These are phyloP conservation scores for Brachionus angularis DNA, from an alignment of 1,140 invertebrate species.

Conservation along the genomic window DNA sequence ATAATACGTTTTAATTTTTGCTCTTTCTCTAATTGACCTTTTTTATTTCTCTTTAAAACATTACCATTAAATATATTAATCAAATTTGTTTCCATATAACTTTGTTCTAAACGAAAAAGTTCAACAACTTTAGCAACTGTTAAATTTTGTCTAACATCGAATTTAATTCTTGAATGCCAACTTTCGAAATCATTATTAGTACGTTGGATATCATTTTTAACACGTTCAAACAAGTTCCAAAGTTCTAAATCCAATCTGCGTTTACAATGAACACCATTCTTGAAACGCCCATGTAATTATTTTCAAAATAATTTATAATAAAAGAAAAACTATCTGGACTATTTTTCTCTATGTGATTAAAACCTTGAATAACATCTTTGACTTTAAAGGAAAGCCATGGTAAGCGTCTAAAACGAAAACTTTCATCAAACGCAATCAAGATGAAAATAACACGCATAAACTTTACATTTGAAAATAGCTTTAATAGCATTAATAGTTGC, in stretches of 20 bases:
- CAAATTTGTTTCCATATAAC: too few relatives aligned
- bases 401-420: not conserved
- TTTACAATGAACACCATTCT: not conserved
- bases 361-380: not conserved
- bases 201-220: not conserved
- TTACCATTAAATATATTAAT: too few relatives aligned
- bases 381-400: not conserved
- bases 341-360: not conserved
- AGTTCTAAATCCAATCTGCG: not conserved
- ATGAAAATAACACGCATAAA: not conserved
- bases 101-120: too few relatives aligned
- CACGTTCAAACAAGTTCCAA: not conserved
- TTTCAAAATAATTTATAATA: conserved; percentile 1
- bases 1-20: conserved; percentile 11
- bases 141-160: not conserved
- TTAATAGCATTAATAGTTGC: too few relatives aligned
- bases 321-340: not conserved
- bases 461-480: too few relatives aligned
- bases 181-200: not conserved
- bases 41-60: not conserved
- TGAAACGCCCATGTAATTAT: not conserved
- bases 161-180: not conserved
- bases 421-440: not conserved
- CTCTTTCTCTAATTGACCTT: not conserved
- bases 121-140: not conserved